These are phyloP conservation scores for Matsumyia berberina DNA, from an alignment of 2,888 invertebrate species.

Conservation along the genomic window DNA sequence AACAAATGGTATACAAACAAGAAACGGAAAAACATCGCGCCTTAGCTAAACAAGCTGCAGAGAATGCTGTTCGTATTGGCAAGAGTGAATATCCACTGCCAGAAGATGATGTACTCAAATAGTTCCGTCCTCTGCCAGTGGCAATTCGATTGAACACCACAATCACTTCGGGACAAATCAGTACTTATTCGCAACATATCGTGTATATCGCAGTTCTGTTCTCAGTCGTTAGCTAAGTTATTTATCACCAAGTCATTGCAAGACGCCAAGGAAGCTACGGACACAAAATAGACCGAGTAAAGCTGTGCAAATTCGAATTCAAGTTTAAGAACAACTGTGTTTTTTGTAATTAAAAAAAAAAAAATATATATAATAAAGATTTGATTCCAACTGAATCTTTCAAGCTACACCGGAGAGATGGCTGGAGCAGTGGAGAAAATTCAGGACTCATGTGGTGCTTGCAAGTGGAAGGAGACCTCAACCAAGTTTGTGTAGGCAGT, in stretches of 20 bases:
- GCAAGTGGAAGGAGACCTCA: too few relatives aligned
- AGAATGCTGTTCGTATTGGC: slow-evolving; percentile 94
- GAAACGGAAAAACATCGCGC: slow-evolving; percentile 97
- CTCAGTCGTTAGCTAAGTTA: slow-evolving; percentile 97
- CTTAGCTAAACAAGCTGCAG: slow-evolving; percentile 93
- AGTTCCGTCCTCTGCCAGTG: slow-evolving; percentile 96
- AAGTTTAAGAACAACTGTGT: slow-evolving; percentile 50
- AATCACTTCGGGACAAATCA: slow-evolving; percentile 96
- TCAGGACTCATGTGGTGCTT: too few relatives aligned
- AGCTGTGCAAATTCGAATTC: slow-evolving; percentile 26
- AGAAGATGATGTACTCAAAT: slow-evolving; percentile 97
- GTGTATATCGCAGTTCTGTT: slow-evolving; percentile 98
- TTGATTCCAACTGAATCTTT: slow-evolving; percentile 36
- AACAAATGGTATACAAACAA: slow-evolving; percentile 95
- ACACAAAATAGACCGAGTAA: slow-evolving; percentile 74
- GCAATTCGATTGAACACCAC: slow-evolving; percentile 96
- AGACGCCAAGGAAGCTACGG: slow-evolving; percentile 89
- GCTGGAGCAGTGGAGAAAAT: too few relatives aligned
- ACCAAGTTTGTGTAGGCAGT: too few relatives aligned
- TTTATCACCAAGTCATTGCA: slow-evolving; percentile 98
- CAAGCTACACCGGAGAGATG: too few relatives aligned
- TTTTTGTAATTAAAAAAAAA: slow-evolving; percentile 49
- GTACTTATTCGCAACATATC: slow-evolving; percentile 97
- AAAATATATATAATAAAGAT: slow-evolving; percentile 40
- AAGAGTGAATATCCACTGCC: slow-evolving; percentile 96